Evolutionary conservation across 2,797 vertebrate species (phyloP), one percentile per base, ranked within the genome.

Genomic region (Chelon labrosus): DNA sequence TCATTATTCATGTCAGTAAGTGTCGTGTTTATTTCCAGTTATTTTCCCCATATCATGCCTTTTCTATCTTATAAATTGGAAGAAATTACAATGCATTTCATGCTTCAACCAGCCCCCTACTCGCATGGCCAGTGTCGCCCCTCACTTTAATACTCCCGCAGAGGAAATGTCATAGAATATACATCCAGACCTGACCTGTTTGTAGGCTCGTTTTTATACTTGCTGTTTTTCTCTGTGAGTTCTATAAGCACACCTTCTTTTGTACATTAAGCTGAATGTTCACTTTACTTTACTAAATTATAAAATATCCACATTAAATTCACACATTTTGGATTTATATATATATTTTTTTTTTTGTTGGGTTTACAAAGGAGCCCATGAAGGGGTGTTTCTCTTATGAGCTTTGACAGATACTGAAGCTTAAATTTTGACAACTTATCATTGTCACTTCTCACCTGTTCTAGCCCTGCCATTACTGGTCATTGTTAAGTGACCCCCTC

Each of bases 161-260:
- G 64, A 88, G 85, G 74, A 88, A 89, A 89, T 82, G 77, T 87
- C 77, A 87, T 73, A 75, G 78, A 85, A 84, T 83, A 89, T 87
- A 83, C 78, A 83, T 77, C 74, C 61, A 78, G 49, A 70, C 14
- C 38, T 8, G 19, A 58, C 13, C 0, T 76, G 8, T 55, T 62
- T 64, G 42, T 4, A 31, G 2, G 20, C 47, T 60, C n/a, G 10
- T 9, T 67, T 73, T 64, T 39, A 51, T 12, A 56, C 12, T 10
- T 10, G 13, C 39, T 17, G 42, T 61, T 60, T 70, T 57, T 74
- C 3, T 41, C 44, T 39, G 12, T 67, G 37, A 54, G 12, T n/a
- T 60, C 62, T 22, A 16, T 13, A 13, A 42, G 5, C 31, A 58
- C 60, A 19, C 10, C 67, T 50, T 39, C 13, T 20, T 37, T 3